phyloP scores from a whole-genome alignment of 1,140 invertebrate species.

The Hylyphantes graminicola region DNA sequence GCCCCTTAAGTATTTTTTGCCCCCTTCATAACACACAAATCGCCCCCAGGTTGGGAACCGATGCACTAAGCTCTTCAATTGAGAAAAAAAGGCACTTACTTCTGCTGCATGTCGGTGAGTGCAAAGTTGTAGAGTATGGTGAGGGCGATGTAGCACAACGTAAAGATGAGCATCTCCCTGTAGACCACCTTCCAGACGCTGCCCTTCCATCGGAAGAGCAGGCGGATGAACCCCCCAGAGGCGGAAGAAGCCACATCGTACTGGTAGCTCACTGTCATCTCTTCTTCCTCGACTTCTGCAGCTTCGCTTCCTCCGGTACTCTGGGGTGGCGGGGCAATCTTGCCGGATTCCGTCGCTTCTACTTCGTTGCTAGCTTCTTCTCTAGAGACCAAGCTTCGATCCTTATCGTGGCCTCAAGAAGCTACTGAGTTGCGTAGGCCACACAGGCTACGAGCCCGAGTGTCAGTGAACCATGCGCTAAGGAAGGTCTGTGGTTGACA shows the following conservation, averaged over 20 bases:
- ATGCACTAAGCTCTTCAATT: too few relatives aligned
- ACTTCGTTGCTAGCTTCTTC: neutral
- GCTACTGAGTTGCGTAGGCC: too few relatives aligned
- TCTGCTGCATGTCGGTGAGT: constrained; percentile 83
- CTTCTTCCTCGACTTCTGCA: constrained; percentile 51
- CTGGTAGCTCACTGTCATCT: constrained; percentile 82
- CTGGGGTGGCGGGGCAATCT: constrained; percentile 16
- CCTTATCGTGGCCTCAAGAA: too few relatives aligned
- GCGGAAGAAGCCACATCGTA: constrained; percentile 80
- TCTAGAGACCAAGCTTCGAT: too few relatives aligned
- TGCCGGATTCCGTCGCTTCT: constrained; percentile 48
- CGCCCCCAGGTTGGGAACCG: too few relatives aligned
- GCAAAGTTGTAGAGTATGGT: constrained; percentile 89
- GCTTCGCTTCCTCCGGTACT: constrained; percentile 49
- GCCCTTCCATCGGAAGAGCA: constrained; percentile 90
- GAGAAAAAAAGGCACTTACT: constrained; percentile 72
- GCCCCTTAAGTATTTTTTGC: too few relatives aligned
- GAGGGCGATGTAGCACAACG: constrained; percentile 86
- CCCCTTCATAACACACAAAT: too few relatives aligned
- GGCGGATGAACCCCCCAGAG: constrained; percentile 77
- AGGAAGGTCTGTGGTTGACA: neutral
- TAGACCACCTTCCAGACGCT: constrained; percentile 97
- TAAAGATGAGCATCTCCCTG: constrained; percentile 90
- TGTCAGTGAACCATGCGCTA: neutral
- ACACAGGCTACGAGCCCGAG: neutral